Evolutionary conservation across 2,797 vertebrate genomes (phyloP).

Genomic region (Phrynocephalus vlangalii): DNA sequence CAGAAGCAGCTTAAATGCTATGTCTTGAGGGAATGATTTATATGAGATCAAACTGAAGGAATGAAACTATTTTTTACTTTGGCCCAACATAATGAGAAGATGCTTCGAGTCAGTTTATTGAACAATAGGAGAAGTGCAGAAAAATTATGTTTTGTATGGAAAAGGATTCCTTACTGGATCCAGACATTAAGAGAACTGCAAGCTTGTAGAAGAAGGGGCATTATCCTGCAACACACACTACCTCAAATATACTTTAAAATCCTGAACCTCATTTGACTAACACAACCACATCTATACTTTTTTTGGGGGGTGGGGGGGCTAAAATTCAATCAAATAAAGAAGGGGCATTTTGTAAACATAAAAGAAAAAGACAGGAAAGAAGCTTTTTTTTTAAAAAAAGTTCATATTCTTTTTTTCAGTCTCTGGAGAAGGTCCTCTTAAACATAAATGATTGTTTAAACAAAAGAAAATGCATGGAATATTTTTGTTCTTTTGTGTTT

Average conservation of each 20-base stretch:
- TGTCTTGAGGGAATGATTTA: slow-evolving; percentile 12
- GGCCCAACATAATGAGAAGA: slow-evolving; percentile 36
- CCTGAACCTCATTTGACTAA: not conserved
- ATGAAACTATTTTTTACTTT: slow-evolving; percentile 53
- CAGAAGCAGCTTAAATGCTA: slow-evolving; percentile 13
- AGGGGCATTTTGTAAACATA: too few relatives aligned
- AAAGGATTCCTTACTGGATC: not conserved
- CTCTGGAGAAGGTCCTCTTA: too few relatives aligned
- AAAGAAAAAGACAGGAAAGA: too few relatives aligned
- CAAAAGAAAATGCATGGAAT: too few relatives aligned
- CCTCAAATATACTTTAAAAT: not conserved
- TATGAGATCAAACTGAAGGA: slow-evolving; percentile 14
- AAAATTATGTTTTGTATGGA: not conserved
- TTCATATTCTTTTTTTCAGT: too few relatives aligned
- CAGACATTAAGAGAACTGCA: not conserved
- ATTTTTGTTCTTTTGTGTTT: too few relatives aligned
- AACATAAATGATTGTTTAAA: too few relatives aligned
- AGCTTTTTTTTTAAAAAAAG: too few relatives aligned
- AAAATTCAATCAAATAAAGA: not conserved
- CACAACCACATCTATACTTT: not conserved
- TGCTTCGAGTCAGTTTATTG: not conserved
- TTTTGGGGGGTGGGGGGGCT: not conserved
- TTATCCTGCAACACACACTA: not conserved
- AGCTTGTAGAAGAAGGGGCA: not conserved
- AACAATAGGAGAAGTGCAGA: slow-evolving; percentile 5